Percentiles rank a stretch among this genome's conserved stretches.
phyloP scores from a whole-genome alignment of 2,797 vertebrate species.

The Knipowitschia caucasica region DNA sequence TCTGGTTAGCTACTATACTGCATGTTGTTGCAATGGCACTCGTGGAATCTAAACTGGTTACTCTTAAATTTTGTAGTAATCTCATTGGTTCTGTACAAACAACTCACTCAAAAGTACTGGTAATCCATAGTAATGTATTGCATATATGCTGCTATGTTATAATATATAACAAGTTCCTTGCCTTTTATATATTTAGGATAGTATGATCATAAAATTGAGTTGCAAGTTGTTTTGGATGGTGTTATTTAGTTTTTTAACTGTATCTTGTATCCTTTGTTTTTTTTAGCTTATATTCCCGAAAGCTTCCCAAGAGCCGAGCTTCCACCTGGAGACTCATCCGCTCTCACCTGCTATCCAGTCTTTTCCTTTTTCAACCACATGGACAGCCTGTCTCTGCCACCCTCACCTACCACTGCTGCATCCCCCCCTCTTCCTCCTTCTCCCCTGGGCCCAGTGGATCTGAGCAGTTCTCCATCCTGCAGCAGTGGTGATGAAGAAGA shows the following conservation, averaged over 20 bases:
- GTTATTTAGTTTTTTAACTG: neutral
- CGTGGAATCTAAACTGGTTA: too few relatives aligned
- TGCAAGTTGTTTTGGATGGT: neutral
- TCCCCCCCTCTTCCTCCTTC: conserved; percentile 50
- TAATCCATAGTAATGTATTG: too few relatives aligned
- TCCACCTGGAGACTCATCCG: conserved; percentile 74
- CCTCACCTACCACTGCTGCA: conserved; percentile 57
- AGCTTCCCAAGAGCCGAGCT: conserved; percentile 77
- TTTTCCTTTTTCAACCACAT: conserved; percentile 74
- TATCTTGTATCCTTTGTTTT: conserved; percentile 15
- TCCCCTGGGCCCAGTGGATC: conserved; percentile 78
- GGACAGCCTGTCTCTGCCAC: conserved; percentile 71
- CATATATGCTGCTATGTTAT: too few relatives aligned
- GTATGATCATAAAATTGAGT: too few relatives aligned
- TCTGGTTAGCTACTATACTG: too few relatives aligned
- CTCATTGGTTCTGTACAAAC: too few relatives aligned
- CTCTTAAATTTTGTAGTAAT: too few relatives aligned
- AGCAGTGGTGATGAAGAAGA: conserved; percentile 86
- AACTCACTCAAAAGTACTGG: too few relatives aligned
- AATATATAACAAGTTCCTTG: too few relatives aligned
- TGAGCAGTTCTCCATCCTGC: conserved; percentile 80
- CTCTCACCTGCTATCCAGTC: conserved; percentile 75
- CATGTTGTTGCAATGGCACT: too few relatives aligned
- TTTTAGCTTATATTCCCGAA: conserved; percentile 80
- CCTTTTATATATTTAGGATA: too few relatives aligned